phyloP scores from a whole-genome alignment of 2,113 vertebrate genomes.

The Eulacestoma nigropectus region DNA sequence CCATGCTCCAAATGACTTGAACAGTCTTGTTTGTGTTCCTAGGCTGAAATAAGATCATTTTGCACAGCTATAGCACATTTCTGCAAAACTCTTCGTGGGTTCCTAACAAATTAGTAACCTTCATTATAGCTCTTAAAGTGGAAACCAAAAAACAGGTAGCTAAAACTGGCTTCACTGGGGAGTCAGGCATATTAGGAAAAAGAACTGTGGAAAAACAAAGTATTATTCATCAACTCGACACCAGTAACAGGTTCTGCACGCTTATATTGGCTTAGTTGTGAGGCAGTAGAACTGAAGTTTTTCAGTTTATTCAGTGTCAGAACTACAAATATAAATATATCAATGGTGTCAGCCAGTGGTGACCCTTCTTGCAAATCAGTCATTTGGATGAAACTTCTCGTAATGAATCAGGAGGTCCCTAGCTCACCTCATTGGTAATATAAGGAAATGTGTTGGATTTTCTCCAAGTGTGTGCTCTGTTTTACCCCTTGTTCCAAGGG shows the following conservation, averaged over 20 bases:
- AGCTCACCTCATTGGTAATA: not conserved
- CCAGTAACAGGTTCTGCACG: not conserved
- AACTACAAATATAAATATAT: not conserved
- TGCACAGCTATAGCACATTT: not conserved
- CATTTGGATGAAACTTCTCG: not conserved
- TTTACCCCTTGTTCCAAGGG: not conserved
- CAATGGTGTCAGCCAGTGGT: not conserved
- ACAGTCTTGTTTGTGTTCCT: not conserved
- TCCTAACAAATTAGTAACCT: not conserved
- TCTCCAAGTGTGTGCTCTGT: not conserved
- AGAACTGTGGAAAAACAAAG: not conserved
- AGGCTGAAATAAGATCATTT: not conserved
- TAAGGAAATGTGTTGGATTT: not conserved
- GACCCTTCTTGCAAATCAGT: not conserved
- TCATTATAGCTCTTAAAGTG: not conserved
- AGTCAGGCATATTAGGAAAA: not conserved
- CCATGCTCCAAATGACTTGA: not conserved
- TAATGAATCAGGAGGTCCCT: not conserved
- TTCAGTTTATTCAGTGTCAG: not conserved
- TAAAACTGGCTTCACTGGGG: not conserved
- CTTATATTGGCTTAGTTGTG: not conserved
- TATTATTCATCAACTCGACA: not conserved
- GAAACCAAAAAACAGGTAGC: not conserved
- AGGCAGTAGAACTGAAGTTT: not conserved
- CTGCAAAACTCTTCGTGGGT: not conserved